Evolutionary conservation across 2,797 vertebrate genomes (phyloP).

Genomic region (Phalloptychus januarius): DNA sequence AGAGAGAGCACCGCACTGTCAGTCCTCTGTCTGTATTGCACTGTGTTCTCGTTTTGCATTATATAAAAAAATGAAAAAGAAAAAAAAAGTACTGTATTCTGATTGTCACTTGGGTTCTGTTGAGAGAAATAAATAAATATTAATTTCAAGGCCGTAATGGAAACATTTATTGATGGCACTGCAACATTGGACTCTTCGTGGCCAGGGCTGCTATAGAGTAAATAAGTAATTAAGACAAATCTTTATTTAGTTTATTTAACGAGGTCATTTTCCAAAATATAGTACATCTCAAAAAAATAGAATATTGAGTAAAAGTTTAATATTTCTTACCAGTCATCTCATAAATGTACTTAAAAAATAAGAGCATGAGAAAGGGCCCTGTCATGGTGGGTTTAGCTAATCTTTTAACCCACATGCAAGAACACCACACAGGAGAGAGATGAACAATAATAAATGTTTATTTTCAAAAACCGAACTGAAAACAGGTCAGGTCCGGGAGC

Average conservation of each 20-base stretch:
- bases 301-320: too few species aligned
- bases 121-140: slow-evolving; percentile 85
- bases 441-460: too few species aligned
- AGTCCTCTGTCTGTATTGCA: slow-evolving; percentile 97
- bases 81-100: slow-evolving; percentile 81
- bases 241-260: background rate
- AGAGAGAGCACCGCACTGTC: slow-evolving; percentile 90
- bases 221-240: background rate
- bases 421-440: too few species aligned
- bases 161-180: slow-evolving; percentile 23
- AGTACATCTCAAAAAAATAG: too few species aligned
- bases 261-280: background rate
- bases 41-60: slow-evolving; percentile 87
- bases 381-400: too few species aligned
- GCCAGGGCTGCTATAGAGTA: background rate
- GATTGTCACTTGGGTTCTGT: slow-evolving; percentile 85
- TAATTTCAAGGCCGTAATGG: slow-evolving; percentile 73
- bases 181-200: background rate
- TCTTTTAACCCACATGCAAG: too few species aligned
- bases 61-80: slow-evolving; percentile 44
- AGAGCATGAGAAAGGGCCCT: background rate
- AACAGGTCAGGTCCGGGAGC: too few species aligned
- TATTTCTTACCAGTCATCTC: too few species aligned
- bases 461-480: too few species aligned
- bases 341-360: background rate